phyloP scores from a whole-genome alignment of 2,888 invertebrate species.

The Drosophila peninsularis region DNA sequence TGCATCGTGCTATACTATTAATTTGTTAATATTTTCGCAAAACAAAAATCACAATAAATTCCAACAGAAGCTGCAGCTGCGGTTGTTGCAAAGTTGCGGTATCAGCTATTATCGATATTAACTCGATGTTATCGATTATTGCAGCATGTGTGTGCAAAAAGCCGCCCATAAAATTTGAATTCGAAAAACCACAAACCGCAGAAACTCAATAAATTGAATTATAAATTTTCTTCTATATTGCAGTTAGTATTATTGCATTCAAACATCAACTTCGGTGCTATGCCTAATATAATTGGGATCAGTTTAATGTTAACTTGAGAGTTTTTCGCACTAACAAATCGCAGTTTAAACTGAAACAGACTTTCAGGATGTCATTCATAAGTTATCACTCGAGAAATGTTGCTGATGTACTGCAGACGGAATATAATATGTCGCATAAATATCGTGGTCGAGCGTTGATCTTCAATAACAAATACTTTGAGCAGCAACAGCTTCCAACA shows the following conservation, averaged over 20 bases:
- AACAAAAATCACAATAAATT: constrained; percentile 5
- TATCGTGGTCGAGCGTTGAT: constrained; percentile 93
- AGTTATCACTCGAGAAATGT: neutral
- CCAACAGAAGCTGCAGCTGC: constrained; percentile 17
- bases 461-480: constrained; percentile 95
- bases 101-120: neutral
- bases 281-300: neutral
- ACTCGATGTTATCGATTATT: neutral
- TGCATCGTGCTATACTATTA: constrained; percentile 73
- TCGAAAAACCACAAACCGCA: constrained; percentile 6
- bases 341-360: neutral
- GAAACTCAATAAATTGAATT: neutral
- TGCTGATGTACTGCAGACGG: constrained; percentile 73
- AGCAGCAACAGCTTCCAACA: constrained; percentile 88
- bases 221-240: neutral
- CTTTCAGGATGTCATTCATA: constrained; percentile 8
- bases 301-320: no score
- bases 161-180: constrained; percentile 2
- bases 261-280: neutral
- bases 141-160: neutral
- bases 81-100: neutral
- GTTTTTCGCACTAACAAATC: neutral
- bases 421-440: constrained; percentile 94
- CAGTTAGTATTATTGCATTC: neutral
- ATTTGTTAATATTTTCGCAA: neutral